phyloP scores from a whole-genome alignment of 1,140 invertebrate genomes.

The Hypothenemus hampei region DNA sequence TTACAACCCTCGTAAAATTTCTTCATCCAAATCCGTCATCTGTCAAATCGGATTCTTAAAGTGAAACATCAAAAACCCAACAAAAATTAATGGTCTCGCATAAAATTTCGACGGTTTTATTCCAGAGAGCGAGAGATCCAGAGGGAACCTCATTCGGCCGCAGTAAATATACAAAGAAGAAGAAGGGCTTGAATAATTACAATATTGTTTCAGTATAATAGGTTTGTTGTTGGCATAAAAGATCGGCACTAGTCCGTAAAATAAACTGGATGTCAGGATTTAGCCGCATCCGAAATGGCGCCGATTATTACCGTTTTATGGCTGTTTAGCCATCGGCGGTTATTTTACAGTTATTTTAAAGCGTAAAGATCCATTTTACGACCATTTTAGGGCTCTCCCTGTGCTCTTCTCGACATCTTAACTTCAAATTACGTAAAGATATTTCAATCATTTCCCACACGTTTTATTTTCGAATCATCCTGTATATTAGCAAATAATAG shows the following conservation, averaged over 20 bases:
- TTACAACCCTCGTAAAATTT: slow-evolving; percentile 2
- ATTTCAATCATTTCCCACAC: too few relatives aligned
- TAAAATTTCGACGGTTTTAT: slow-evolving; percentile 26
- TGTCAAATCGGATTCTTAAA: slow-evolving; percentile 18
- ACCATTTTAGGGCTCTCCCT: too few relatives aligned
- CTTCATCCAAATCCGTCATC: slow-evolving; percentile 4
- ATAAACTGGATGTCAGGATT: slow-evolving; percentile 29
- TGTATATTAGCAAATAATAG: too few relatives aligned
- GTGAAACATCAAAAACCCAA: slow-evolving; percentile 24
- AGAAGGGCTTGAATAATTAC: slow-evolving; percentile 30
- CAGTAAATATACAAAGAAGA: slow-evolving; percentile 30
- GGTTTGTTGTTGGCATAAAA: slow-evolving; percentile 31
- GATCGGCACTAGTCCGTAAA: slow-evolving; percentile 31
- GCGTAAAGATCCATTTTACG: slow-evolving; percentile 19
- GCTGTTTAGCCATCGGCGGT: slow-evolving; percentile 25
- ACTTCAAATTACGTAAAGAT: too few relatives aligned
- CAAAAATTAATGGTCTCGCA: slow-evolving; percentile 27
- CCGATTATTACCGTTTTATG: slow-evolving; percentile 29
- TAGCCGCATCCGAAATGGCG: slow-evolving; percentile 23
- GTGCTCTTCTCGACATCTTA: too few relatives aligned
- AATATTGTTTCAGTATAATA: slow-evolving; percentile 31
- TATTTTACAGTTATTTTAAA: slow-evolving; percentile 27
- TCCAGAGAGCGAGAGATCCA: too few relatives aligned
- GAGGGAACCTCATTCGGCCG: slow-evolving; percentile 18
- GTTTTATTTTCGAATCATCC: too few relatives aligned